Conservation (phyloP, 2,888 invertebrate species). For the Spicauda simplicius region DNA sequence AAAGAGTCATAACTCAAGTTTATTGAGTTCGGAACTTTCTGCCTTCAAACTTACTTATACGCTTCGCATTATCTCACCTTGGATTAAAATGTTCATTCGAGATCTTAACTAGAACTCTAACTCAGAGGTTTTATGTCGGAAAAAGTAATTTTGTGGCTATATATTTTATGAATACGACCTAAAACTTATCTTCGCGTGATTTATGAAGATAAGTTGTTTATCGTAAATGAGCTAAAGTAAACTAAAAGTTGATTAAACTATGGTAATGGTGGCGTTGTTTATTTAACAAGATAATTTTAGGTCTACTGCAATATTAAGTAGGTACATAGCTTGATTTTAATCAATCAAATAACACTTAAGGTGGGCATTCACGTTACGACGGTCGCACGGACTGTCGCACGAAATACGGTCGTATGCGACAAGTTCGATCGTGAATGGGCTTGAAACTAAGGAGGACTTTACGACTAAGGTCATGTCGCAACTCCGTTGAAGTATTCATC, state of each 20-base stretch:
- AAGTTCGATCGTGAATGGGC: no score
- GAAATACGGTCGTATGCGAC: no score
- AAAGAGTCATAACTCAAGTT: conserved; percentile 75
- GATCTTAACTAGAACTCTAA: conserved; percentile 20
- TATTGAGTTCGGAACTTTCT: conserved; percentile 72
- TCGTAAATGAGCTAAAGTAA: neutral
- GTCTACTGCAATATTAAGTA: no score
- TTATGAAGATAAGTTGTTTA: neutral
- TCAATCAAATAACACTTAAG: no score
- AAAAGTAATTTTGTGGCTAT: neutral
- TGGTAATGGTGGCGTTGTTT: no score
- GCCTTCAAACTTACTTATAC: conserved; percentile 53
- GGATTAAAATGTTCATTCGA: conserved; percentile 45
- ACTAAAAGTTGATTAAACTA: neutral
- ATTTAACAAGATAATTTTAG: no score
- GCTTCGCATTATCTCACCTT: conserved; percentile 43
- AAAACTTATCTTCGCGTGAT: neutral
- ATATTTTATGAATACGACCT: neutral
- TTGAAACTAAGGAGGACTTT: no score
- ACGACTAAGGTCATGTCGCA: no score
- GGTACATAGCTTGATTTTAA: no score
- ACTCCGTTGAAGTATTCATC: no score
- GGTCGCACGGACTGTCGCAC: no score
- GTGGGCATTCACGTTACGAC: no score
- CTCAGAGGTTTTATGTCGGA: conserved; percentile 5